These are phyloP conservation scores for Onychorhynchus coronatus DNA, from an alignment of 2,113 vertebrate species.

Conservation along the genomic window DNA sequence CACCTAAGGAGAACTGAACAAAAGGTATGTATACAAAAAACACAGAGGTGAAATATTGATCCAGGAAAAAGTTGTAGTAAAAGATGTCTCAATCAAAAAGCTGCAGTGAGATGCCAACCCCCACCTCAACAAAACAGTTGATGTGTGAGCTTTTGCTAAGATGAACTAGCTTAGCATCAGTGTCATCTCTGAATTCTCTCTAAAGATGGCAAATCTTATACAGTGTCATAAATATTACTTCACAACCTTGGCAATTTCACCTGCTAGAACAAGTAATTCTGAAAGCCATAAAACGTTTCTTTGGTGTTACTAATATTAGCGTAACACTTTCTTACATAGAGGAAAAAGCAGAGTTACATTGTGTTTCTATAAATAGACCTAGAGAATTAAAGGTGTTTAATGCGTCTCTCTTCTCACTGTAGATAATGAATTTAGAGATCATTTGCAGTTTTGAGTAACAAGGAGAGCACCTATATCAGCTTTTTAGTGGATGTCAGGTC, in stretches of 20 bases:
- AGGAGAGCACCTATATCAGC: neutral
- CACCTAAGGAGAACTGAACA: neutral
- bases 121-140: neutral
- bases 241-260: neutral
- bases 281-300: neutral
- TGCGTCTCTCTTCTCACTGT: neutral
- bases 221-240: neutral
- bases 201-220: neutral
- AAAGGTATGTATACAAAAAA: neutral
- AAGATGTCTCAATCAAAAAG: neutral
- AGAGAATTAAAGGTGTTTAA: neutral
- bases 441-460: neutral
- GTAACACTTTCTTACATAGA: neutral
- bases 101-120: neutral
- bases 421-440: neutral
- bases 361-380: neutral
- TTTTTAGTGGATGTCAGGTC: neutral
- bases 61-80: neutral
- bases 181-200: neutral
- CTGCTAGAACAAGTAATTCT: neutral
- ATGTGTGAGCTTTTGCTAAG: neutral
- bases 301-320: neutral
- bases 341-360: neutral
- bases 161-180: neutral
- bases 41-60: neutral